These are phyloP conservation scores for Thysanoteuthis rhombus DNA, from an alignment of 2,888 invertebrate genomes.

Conservation along the genomic window DNA sequence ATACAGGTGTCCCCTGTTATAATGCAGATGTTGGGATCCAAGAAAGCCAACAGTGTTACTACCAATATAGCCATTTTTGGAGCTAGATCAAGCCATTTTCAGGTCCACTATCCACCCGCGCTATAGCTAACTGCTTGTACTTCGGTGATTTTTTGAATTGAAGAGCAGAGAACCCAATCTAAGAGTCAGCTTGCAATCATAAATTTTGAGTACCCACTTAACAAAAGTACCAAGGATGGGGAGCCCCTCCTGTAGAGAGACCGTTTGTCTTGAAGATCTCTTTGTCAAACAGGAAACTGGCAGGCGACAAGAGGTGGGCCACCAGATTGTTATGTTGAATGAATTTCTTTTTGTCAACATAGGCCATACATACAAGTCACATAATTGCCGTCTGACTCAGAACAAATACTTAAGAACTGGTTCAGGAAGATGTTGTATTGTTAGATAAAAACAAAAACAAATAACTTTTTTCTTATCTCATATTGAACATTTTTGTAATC, in stretches of 20 bases:
- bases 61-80: too few relatives aligned
- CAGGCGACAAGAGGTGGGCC: background rate
- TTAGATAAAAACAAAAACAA: background rate
- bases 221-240: background rate
- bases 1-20: too few relatives aligned
- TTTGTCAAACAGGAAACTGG: background rate
- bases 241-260: background rate
- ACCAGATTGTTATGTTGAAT: background rate
- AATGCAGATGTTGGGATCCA: too few relatives aligned
- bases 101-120: too few relatives aligned
- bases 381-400: background rate
- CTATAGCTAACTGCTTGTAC: too few relatives aligned
- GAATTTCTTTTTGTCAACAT: background rate
- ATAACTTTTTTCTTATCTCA: background rate
- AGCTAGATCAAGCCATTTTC: too few relatives aligned
- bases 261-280: background rate
- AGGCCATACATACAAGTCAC: background rate
- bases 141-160: background rate
- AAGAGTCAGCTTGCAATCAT: background rate
- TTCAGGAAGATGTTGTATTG: background rate
- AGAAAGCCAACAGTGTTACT: too few relatives aligned
- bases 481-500: background rate
- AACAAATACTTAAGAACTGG: background rate
- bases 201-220: background rate
- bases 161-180: background rate